Evolutionary conservation across 37 sponge, comb jelly and placozoan species (phyloP), one percentile per base, ranked within the genome.

Genomic region (Mnemiopsis leidyi): DNA sequence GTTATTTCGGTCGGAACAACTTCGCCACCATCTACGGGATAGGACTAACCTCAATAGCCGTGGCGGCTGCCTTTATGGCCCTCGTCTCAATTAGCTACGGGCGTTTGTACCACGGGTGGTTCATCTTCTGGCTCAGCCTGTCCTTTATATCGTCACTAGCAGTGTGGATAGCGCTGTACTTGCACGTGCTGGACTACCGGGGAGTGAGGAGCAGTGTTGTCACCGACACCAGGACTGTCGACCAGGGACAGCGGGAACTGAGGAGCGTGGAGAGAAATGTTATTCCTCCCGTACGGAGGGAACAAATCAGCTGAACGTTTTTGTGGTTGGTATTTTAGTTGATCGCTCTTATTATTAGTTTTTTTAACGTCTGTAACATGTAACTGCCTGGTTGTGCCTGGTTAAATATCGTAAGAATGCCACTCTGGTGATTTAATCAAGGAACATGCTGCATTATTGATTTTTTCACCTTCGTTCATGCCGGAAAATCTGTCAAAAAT

Each of bases 131-230:
- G 75, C 26, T 71, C 3, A 71, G 75, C 20, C 30, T 71, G 75
- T 13, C 75, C n/a, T 71, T 71, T 18, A 28, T 71, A 23, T 13
- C 75, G 3, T 29, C 30, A 5, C n/a, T 71, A 24, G 75, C 75
- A 29, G 75, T 71, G 26, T 71, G 75, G 75, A 71, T 71, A 29
- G 75, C 75, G n/a, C n/a, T 71, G 75, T 71, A 71, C n/a, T 24
- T 71, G 21, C 3, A 71, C 30, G 75, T 71, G 3, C 75, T 71
- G 75, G 75, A 71, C 75, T 71, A 71, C 20, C 5, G 75, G 30
- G 30, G 26, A 24, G 30, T 28, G 75, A 28, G 20, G n/a, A 71
- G 30, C 20, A 71, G 75, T 71, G 3, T 24, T n/a, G 61, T 48
- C 13, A 71, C 30, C 20, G 75, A 71, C 30, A 5, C 30, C 75